Evolutionary conservation across 1,140 invertebrate genomes (phyloP).

Genomic region (Eumaeus atala): DNA sequence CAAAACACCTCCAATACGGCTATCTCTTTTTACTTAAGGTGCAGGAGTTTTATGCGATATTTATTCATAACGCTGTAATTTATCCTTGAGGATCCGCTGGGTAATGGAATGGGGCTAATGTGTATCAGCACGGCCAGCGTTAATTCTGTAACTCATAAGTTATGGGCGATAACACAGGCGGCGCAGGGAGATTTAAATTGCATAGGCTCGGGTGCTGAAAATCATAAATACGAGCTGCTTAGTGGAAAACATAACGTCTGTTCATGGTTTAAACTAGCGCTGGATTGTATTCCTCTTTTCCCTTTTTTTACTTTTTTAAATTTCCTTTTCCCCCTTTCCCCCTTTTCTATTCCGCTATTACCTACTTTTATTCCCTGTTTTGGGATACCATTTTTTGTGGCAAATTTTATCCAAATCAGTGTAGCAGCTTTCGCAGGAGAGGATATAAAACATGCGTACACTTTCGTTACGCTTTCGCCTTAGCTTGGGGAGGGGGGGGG

Average conservation of each 20-base stretch:
- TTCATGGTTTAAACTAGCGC: too few species aligned
- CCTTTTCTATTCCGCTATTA: too few species aligned
- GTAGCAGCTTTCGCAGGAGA: too few species aligned
- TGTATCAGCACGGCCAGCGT: conserved; percentile 60
- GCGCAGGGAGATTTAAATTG: conserved; percentile 38
- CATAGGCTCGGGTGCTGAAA: background rate
- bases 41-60: conserved; percentile 72
- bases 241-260: background rate
- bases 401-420: too few species aligned
- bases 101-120: conserved; percentile 61
- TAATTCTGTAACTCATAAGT: conserved; percentile 53
- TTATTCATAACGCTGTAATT: conserved; percentile 74
- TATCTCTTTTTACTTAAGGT: conserved; percentile 49
- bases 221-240: background rate
- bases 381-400: too few species aligned
- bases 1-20: conserved; percentile 25
- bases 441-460: too few species aligned
- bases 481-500: too few species aligned
- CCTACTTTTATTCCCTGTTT: too few species aligned
- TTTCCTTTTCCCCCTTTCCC: too few species aligned
- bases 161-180: conserved; percentile 34
- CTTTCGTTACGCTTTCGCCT: too few species aligned
- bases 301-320: too few species aligned
- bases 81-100: conserved; percentile 54
- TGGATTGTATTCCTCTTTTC: too few species aligned